Percentiles rank a stretch among this genome's conserved stretches.
These are phyloP conservation scores for Lithophane leautieri DNA, from an alignment of 2,888 invertebrate species.

Conservation along the genomic window DNA sequence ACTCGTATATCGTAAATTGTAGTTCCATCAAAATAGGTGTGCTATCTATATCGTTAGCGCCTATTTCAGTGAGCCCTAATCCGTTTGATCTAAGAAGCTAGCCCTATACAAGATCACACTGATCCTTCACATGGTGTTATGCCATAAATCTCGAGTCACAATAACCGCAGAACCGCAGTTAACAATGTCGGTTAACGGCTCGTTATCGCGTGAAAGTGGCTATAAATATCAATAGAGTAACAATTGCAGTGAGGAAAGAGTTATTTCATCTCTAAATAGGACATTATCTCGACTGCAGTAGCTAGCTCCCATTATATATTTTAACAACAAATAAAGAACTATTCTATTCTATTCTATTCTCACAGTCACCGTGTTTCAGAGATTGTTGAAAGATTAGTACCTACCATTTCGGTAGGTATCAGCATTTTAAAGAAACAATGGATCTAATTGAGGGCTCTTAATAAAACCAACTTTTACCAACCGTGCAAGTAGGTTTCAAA, in stretches of 20 bases:
- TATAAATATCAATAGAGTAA: constrained; percentile 44
- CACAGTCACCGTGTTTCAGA: neutral
- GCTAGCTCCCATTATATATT: too few relatives aligned
- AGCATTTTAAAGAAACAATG: neutral
- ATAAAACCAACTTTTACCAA: neutral
- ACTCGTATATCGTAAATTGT: neutral
- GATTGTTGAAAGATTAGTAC: neutral
- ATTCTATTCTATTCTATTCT: too few relatives aligned
- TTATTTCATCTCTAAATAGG: constrained; percentile 32
- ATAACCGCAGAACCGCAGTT: constrained; percentile 41
- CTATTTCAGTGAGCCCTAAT: neutral
- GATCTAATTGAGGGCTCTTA: neutral
- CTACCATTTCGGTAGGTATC: neutral
- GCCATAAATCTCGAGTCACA: constrained; percentile 39
- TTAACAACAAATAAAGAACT: too few relatives aligned
- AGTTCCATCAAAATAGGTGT: neutral
- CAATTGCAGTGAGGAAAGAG: constrained; percentile 39
- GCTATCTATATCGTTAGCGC: neutral
- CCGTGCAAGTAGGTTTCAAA: neutral
- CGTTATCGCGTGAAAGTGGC: constrained; percentile 53
- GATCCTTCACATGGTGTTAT: constrained; percentile 4
- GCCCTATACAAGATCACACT: neutral
- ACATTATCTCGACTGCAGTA: constrained; percentile 6
- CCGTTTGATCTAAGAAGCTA: neutral
- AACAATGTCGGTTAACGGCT: constrained; percentile 24